A percentile compares a stretch with the other conserved stretches of the same genome.
Conservation (phyloP, 2,888 invertebrate species). For the Drosophila macrothrix region DNA sequence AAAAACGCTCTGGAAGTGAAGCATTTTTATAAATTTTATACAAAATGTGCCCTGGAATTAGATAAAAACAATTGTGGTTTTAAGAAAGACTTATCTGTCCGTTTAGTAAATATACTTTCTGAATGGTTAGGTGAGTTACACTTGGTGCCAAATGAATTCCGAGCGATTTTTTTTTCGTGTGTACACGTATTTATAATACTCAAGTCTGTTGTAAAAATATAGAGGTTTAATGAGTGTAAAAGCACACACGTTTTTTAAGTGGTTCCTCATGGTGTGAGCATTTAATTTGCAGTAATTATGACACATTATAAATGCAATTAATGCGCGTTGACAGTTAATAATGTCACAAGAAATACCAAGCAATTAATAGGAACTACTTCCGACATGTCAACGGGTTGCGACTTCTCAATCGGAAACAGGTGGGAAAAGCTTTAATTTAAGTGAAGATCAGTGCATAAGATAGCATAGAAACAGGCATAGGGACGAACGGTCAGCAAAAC, state of each 20-base stretch:
- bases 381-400: conserved; percentile 9
- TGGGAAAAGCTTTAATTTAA: conserved; percentile 35
- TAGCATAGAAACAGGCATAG: conserved; percentile 36
- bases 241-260: conserved; percentile 17
- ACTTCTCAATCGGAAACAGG: conserved; percentile 38
- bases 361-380: conserved; percentile 52
- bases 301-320: conserved; percentile 76
- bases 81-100: too few species aligned
- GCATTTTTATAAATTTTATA: too few species aligned
- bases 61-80: too few species aligned
- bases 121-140: not conserved
- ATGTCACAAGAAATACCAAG: conserved; percentile 55
- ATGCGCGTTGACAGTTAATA: conserved; percentile 68
- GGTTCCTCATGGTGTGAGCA: conserved; percentile 25
- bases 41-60: too few species aligned
- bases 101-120: too few species aligned
- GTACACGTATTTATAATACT: not conserved
- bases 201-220: conserved; percentile 1
- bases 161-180: not conserved
- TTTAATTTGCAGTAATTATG: conserved; percentile 73
- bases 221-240: conserved; percentile 21
- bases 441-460: conserved; percentile 37
- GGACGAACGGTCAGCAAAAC: conserved; percentile 20
- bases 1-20: too few species aligned
- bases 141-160: not conserved